Evolutionary conservation across 2,888 invertebrate genomes (phyloP).

Genomic region (Cistogaster globosa): DNA sequence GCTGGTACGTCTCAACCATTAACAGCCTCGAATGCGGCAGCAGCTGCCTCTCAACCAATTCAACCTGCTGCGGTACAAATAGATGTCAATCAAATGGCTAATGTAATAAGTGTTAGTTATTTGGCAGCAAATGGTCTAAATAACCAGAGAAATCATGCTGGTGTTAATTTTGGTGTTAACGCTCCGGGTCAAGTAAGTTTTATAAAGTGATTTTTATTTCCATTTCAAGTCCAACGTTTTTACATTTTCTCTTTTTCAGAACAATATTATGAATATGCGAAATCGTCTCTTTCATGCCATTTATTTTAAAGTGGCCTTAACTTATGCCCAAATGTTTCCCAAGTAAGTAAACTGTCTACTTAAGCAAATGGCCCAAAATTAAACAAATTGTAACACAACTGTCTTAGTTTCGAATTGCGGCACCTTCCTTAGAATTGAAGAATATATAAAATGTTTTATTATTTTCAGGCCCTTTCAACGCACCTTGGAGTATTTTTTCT

Average conservation of each 20-base stretch:
- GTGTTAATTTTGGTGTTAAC: slow-evolving; percentile 59
- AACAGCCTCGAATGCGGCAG: not conserved
- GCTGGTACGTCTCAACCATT: not conserved
- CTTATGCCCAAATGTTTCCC: slow-evolving; percentile 96
- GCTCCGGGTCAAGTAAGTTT: slow-evolving; percentile 52
- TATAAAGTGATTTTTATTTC: not conserved
- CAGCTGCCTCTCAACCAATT: not conserved
- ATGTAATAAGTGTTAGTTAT: slow-evolving; percentile 72
- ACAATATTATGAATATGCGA: slow-evolving; percentile 92
- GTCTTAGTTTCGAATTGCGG: not conserved
- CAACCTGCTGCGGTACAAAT: slow-evolving; percentile 47
- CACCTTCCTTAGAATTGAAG: too few species aligned
- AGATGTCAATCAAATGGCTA: slow-evolving; percentile 68
- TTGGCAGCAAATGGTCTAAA: slow-evolving; percentile 75
- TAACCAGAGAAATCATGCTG: slow-evolving; percentile 77
- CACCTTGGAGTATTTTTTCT: slow-evolving; percentile 79
- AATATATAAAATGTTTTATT: not conserved
- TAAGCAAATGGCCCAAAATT: not conserved
- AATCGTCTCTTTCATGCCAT: slow-evolving; percentile 97
- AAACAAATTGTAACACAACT: not conserved
- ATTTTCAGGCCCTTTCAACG: slow-evolving; percentile 78
- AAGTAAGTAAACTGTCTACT: slow-evolving; percentile 85
- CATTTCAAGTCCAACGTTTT: not conserved
- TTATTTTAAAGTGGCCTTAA: slow-evolving; percentile 95
- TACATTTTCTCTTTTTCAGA: slow-evolving; percentile 81